Conservation (phyloP, 2,888 invertebrate genomes). For the Hirtodrosophila alboralis region DNA sequence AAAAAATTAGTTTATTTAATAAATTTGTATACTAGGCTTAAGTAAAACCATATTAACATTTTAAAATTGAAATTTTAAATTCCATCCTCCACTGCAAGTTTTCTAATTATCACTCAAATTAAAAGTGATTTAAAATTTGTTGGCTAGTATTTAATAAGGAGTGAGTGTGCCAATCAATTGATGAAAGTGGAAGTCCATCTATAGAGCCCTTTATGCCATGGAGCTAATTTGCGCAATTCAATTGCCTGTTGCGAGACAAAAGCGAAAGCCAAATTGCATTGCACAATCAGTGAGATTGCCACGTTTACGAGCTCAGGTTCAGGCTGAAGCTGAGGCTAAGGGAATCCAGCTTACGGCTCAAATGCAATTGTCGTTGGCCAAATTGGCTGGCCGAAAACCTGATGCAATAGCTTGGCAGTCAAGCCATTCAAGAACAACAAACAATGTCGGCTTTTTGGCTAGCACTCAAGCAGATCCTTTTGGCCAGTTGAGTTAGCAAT, state of each 20-base stretch:
- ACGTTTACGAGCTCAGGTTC: conserved; percentile 12
- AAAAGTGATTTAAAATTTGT: too few species aligned
- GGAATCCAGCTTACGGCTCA: conserved; percentile 19
- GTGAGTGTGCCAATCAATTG: not conserved
- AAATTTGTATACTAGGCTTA: too few species aligned
- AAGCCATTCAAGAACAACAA: conserved; percentile 17
- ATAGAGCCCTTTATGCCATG: conserved; percentile 8
- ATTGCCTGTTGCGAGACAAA: conserved; percentile 65
- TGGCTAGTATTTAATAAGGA: too few species aligned
- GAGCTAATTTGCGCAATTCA: conserved; percentile 61
- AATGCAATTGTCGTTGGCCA: conserved; percentile 47
- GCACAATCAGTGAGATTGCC: conserved; percentile 68
- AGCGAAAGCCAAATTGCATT: conserved; percentile 59
- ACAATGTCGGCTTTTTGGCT: conserved; percentile 19
- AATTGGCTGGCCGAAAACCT: conserved; percentile 35
- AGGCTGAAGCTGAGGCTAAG: not conserved
- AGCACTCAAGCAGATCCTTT: conserved; percentile 16
- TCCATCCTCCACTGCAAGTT: too few species aligned
- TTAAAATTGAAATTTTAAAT: too few species aligned
- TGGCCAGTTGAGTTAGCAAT: conserved; percentile 9
- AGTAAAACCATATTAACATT: too few species aligned
- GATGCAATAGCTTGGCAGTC: not conserved
- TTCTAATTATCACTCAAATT: too few species aligned
- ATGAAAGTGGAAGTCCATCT: conserved; percentile 1
- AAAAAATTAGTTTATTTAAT: too few species aligned